Conservation (phyloP, 2,797 vertebrate species). For the Thunnus albacares region DNA sequence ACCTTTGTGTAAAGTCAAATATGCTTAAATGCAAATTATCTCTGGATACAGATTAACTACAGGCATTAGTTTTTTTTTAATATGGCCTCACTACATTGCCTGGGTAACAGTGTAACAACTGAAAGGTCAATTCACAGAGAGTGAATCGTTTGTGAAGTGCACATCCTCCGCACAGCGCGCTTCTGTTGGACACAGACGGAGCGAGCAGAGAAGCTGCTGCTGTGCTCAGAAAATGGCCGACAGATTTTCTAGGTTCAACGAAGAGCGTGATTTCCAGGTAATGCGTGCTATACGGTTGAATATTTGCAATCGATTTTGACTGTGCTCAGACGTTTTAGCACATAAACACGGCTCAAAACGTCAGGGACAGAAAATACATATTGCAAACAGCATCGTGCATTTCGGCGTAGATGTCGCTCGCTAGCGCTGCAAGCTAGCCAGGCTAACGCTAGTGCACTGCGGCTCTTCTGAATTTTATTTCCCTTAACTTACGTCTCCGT, state of each 20-base stretch:
- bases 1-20: neutral
- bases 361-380: fast-evolving
- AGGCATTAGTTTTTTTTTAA: neutral
- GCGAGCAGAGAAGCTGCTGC: slow-evolving; percentile 74
- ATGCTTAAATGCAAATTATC: neutral
- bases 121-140: slow-evolving; percentile 38
- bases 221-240: slow-evolving; percentile 96
- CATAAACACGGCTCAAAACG: neutral
- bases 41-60: neutral
- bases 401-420: slow-evolving; percentile 27
- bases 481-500: slow-evolving; percentile 17
- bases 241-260: slow-evolving; percentile 99
- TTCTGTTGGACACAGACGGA: slow-evolving; percentile 57
- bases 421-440: slow-evolving; percentile 74
- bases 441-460: slow-evolving; percentile 75
- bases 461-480: slow-evolving; percentile 68
- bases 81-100: neutral
- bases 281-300: slow-evolving; percentile 26
- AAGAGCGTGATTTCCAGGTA: slow-evolving; percentile 99
- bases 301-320: neutral
- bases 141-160: slow-evolving; percentile 20
- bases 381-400: slow-evolving; percentile 1
- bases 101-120: neutral
- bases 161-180: slow-evolving; percentile 52
- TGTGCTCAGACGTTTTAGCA: no score